Base-by-base conservation (phyloP, 2,797 vertebrate genomes). In the Galago senegalensis region DNA sequence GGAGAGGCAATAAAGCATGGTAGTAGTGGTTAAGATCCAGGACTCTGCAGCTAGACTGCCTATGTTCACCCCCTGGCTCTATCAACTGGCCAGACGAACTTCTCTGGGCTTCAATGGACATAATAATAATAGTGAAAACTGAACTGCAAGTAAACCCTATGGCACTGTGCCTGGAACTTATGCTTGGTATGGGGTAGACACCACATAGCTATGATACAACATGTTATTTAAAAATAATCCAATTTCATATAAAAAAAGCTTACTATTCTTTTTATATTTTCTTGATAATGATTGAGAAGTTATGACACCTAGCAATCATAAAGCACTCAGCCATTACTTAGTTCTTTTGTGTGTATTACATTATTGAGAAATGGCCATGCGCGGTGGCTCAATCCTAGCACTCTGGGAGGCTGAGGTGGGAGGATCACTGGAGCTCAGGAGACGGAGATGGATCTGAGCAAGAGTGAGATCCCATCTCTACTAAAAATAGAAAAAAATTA, bases 261-360 rank as follows among this genome's bases (percentile, higher is more conserved):
- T 53, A 37, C 21, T 81, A n/a, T 49, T 79, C 20, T 79, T 92
- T 89, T 94, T 58, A 60, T 34, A 77, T 58, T 92, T 67, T 95
- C 82, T 43, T 37, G 31, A 73, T 65, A 85, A 87, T n/a, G 77
- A 80, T 77, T 49, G 53, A 89, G 81, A 89, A 91, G 89, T 63
- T 90, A 87, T 60, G 84, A 95, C 69, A 95, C 37, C 31, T 83
- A 77, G n/a, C 77, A 96, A 92, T 69, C 34, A 89, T 1, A 92
- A 43, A 92, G 76, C 82, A 91, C 34, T 89, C 27, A 43, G 80
- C 43, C 49, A 60, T 91, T 80, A 82, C 61, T 49, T 70, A 70
- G 63, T 1, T 75, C 20, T 93, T 69, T 23, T 29, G 9, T 84
- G 43, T 21, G 40, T 16, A 60, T 53, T 75, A 91, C 89, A 72